Evolutionary conservation across 2,888 invertebrate species (phyloP).

Genomic region (Idaea biselata): DNA sequence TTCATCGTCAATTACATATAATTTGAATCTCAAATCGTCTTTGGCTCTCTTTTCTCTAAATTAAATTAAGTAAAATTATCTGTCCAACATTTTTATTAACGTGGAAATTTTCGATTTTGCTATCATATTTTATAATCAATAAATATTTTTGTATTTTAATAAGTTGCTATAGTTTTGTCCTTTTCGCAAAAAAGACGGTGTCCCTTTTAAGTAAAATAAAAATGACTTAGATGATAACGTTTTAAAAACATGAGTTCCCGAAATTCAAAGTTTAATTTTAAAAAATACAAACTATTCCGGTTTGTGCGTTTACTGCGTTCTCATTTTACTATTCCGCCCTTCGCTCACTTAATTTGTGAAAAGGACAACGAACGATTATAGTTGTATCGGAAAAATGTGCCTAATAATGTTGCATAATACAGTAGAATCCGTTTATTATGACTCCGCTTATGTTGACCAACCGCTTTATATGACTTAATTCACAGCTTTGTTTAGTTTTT

Average conservation of each 20-base stretch:
- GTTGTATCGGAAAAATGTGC: constrained; percentile 54
- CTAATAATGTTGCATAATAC: constrained; percentile 43
- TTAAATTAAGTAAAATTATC: constrained; percentile 20
- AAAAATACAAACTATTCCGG: no score
- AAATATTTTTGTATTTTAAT: neutral
- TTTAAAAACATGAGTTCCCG: no score
- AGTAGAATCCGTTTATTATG: constrained; percentile 13
- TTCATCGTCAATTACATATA: neutral
- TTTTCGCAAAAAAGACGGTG: neutral
- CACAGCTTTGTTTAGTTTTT: no score
- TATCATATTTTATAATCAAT: neutral
- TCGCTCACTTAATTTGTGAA: neutral
- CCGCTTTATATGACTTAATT: no score
- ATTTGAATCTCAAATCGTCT: neutral
- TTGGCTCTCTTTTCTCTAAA: constrained; percentile 13
- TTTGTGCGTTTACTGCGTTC: no score
- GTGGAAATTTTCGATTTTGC: neutral
- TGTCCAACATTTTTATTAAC: neutral
- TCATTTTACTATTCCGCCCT: neutral
- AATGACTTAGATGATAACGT: constrained; percentile 25
- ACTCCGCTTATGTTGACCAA: no score
- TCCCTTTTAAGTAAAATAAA: no score
- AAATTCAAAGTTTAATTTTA: no score
- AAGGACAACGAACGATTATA: constrained; percentile 4
- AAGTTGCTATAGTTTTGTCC: neutral